Percentiles rank a stretch among this genome's conserved stretches.
phyloP scores from a whole-genome alignment of 2,113 vertebrate species.

The Phrynocephalus versicolor region DNA sequence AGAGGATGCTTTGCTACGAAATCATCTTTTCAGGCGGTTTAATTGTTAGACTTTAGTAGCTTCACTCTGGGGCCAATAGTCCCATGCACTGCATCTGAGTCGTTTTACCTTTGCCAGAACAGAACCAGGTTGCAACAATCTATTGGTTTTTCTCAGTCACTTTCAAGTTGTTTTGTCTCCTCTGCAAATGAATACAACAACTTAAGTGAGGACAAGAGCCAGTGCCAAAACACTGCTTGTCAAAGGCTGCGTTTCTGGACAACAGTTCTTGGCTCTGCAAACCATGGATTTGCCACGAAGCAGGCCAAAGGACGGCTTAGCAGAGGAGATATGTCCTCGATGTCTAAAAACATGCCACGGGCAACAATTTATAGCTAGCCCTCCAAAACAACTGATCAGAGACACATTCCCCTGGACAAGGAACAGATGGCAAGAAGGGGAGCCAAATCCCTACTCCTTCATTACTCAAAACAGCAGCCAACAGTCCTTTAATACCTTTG shows the following conservation, averaged over 20 bases:
- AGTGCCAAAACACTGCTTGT: not conserved
- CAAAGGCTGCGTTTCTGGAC: not conserved
- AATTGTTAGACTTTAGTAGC: not conserved
- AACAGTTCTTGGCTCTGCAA: not conserved
- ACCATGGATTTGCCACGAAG: not conserved
- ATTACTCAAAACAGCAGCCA: not conserved
- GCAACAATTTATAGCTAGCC: not conserved
- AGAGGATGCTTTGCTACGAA: not conserved
- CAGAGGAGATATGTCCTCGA: not conserved
- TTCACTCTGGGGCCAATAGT: no score
- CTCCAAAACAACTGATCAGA: constrained; percentile 16
- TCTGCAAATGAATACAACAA: not conserved
- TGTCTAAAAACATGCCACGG: constrained; percentile 2
- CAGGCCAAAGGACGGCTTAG: constrained; percentile 19
- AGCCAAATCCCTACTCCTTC: constrained; percentile 31
- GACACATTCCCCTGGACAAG: not conserved
- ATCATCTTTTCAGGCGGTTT: not conserved
- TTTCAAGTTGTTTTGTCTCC: not conserved
- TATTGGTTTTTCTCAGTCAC: not conserved
- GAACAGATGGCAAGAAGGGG: constrained; percentile 30
- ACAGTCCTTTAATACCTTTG: constrained; percentile 30
- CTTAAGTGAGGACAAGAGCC: not conserved
- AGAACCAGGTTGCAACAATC: not conserved
- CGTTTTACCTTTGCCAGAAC: rapidly evolving
- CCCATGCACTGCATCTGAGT: not conserved